Base-by-base conservation (phyloP, 2,888 invertebrate genomes). In the Selenia dentaria region DNA sequence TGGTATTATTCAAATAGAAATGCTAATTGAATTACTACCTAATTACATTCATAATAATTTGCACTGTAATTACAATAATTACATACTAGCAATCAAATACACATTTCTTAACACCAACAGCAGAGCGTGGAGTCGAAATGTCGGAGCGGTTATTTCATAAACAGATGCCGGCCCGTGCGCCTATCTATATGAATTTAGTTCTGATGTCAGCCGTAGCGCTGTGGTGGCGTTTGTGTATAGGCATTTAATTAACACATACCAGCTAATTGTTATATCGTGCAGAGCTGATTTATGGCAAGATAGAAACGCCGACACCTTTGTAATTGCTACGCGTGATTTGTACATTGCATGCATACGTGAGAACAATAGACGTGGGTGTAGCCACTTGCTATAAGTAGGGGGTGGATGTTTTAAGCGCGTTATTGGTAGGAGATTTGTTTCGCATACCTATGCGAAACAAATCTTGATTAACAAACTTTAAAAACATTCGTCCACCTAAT, bases 181-280 rank as follows among this genome's bases (percentile, higher is more conserved):
- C 24, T 28, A 27, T 27, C 3, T 2, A 9, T 9, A 25, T 6
- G 36, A 51, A 49, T 40, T 39, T 71, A 76, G 75, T 80, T 62
- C 75, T 44, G 29, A 57, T 65, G 70, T 56, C 49, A 50, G 62
- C 67, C 45, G 59, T 46, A 59, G 76, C 78, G 76, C 75, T 74
- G 67, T 64, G 58, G 64, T 71, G 65, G 69, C 66, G 79, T 78
- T 25, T 37, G 24, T 28, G 31, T 80, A 85, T 81, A 75, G 77
- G 69, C 81, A 79, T 90, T 91, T 90, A 90, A 91, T 91, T 91
- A 91, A 90, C 89, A 91, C 87, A 86, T 90, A 82, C 86, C 88
- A 73, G 79, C 90, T 90, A 91, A 91, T 91, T 91, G 90, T 91
- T 91, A 88, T 86, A 91, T 90, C 88, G 89, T 77, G 83, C 81